Evolutionary conservation across 2,888 invertebrate species (phyloP).

Genomic region (Caenorhabditis becei): DNA sequence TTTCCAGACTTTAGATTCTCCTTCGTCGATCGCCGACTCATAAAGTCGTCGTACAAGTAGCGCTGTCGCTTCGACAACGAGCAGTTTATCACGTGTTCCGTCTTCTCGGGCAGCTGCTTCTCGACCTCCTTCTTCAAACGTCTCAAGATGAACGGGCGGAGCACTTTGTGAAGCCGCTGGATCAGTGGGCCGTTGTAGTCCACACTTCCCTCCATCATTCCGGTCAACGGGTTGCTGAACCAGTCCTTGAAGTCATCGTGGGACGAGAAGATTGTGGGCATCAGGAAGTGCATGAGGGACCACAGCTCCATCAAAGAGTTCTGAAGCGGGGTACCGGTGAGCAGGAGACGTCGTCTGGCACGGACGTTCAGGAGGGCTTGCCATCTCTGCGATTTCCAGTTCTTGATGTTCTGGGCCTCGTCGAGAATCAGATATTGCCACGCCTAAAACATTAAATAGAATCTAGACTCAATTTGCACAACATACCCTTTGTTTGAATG

Average conservation of each 20-base stretch:
- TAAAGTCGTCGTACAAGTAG: constrained; percentile 98
- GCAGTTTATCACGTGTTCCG: constrained; percentile 95
- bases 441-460: constrained; percentile 83
- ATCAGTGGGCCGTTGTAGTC: constrained; percentile 94
- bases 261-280: constrained; percentile 97
- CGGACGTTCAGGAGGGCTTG: constrained; percentile 95
- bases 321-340: constrained; percentile 94
- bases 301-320: constrained; percentile 97
- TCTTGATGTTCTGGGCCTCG: constrained; percentile 96
- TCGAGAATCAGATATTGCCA: constrained; percentile 99
- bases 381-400: constrained; percentile 99
- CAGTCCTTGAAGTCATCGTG: constrained; percentile 96
- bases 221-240: constrained; percentile 96
- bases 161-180: constrained; percentile 89
- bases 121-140: constrained; percentile 95
- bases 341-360: constrained; percentile 90
- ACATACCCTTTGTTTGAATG: constrained; percentile 89
- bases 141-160: constrained; percentile 93
- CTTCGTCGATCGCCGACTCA: constrained; percentile 95
- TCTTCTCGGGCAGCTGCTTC: constrained; percentile 96
- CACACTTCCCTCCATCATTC: constrained; percentile 94
- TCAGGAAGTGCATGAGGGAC: constrained; percentile 98
- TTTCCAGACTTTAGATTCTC: constrained; percentile 95
- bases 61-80: constrained; percentile 95
- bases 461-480: not conserved